Evolutionary conservation across 2,888 invertebrate species (phyloP), one percentile per base, ranked within the genome.

Genomic region (Eristalis tenax): DNA sequence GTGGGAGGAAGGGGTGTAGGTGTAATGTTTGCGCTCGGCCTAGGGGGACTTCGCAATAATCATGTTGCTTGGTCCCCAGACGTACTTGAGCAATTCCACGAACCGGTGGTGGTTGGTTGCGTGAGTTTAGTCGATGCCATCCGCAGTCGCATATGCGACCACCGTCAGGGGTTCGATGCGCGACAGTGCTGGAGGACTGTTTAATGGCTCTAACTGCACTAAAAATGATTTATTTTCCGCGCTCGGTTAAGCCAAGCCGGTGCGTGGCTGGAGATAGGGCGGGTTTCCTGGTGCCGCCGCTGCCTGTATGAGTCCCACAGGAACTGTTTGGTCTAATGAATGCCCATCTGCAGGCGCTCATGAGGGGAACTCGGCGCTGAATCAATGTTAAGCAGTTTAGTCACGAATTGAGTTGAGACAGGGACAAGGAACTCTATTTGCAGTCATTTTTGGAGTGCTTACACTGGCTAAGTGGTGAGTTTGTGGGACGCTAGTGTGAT

Each of bases 41-140:
- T 68, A 64, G 23, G 73, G 76, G 73, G 63, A 26, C 57, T 69
- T 84, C 71, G 73, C 81, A 73, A 77, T 71, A 73, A 76, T 81
- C 68, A 40, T 70, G 76, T 22, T 50, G 81, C 32, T 50, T 50
- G 56, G 70, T 77, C 61, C 70, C 65, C 38, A 40, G 64, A 18
- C 69, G 13, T 32, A 23, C 40, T 35, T 38, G 59, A 43, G 50
- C 66, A 40, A 57, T 68, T 83, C 73, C 63, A 56, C 28, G 57
- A 83, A 68, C 61, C 66, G 73, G 43, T 61, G 18, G 69, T 63
- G 22, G 79, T 68, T 18, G 28, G 73, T 81, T 85, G 85, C 85
- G 73, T 74, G 77, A 35, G 69, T 65, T 65, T 73, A 63, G 59
- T 75, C 50, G 64, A 18, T 59, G 50, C 15, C 66, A 61, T 32